These are phyloP conservation scores for Scytalopus superciliaris DNA, from an alignment of 2,113 vertebrate species.

Conservation along the genomic window DNA sequence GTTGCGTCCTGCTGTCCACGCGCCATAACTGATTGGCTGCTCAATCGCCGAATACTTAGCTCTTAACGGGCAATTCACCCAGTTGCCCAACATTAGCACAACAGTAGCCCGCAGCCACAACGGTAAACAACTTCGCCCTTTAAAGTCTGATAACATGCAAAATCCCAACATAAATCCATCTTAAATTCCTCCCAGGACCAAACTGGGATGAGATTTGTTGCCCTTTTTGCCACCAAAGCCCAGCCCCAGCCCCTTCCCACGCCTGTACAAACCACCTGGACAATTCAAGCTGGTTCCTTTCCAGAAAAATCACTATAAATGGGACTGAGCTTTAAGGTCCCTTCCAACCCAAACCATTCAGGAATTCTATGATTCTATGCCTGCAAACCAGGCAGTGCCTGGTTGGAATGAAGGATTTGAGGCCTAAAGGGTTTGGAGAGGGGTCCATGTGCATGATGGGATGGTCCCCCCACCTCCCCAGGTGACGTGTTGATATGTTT, in stretches of 20 bases:
- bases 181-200: background rate
- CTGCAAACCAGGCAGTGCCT: background rate
- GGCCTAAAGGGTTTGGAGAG: background rate
- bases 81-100: no score
- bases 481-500: background rate
- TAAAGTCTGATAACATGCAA: no score
- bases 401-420: background rate
- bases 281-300: background rate
- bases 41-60: no score
- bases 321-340: accelerated
- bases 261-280: accelerated
- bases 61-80: no score
- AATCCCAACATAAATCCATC: no score
- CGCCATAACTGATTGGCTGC: no score
- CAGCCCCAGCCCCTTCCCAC: background rate
- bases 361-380: background rate
- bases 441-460: background rate
- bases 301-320: background rate
- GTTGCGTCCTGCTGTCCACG: no score
- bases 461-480: accelerated
- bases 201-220: accelerated
- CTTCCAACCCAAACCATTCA: background rate
- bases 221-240: background rate
- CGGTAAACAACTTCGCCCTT: no score
- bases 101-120: no score